phyloP scores from a whole-genome alignment of 2,113 vertebrate species.

The Plectropomus leopardus region DNA sequence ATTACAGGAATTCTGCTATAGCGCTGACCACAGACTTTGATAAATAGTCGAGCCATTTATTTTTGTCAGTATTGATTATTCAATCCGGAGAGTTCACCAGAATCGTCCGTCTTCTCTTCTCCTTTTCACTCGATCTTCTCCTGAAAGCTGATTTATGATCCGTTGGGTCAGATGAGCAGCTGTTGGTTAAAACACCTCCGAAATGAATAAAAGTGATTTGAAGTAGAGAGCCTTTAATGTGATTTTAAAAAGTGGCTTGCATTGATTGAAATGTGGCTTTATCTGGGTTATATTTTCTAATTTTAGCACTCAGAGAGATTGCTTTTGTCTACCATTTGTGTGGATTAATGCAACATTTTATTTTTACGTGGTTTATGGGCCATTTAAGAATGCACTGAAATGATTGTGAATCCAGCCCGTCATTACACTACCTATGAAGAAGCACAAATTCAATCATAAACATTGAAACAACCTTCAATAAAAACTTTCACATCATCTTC shows the following conservation, averaged over 20 bases:
- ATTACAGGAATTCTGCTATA: slow-evolving; percentile 58
- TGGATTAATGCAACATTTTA: background rate
- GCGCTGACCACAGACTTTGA: slow-evolving; percentile 61
- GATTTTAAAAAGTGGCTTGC: slow-evolving; percentile 28
- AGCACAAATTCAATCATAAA: no score
- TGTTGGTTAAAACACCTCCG: slow-evolving; percentile 69
- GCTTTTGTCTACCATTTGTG: slow-evolving; percentile 21
- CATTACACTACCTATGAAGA: no score
- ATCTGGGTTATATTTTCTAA: background rate
- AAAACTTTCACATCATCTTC: no score
- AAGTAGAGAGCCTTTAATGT: slow-evolving; percentile 46
- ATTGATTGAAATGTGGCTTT: slow-evolving; percentile 31
- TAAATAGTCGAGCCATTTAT: slow-evolving; percentile 75
- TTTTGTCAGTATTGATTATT: slow-evolving; percentile 81
- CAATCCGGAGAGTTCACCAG: slow-evolving; percentile 70
- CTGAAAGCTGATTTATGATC: slow-evolving; percentile 70
- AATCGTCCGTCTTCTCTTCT: slow-evolving; percentile 75
- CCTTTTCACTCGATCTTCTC: slow-evolving; percentile 60
- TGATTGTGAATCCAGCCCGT: no score
- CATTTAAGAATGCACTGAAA: background rate
- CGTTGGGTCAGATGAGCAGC: slow-evolving; percentile 61
- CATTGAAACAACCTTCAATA: no score
- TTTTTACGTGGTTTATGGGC: background rate
- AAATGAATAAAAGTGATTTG: slow-evolving; percentile 51
- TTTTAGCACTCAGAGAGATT: slow-evolving; percentile 2